Base-by-base conservation (phyloP, 1,140 invertebrate species). In the Dryas iulia region DNA sequence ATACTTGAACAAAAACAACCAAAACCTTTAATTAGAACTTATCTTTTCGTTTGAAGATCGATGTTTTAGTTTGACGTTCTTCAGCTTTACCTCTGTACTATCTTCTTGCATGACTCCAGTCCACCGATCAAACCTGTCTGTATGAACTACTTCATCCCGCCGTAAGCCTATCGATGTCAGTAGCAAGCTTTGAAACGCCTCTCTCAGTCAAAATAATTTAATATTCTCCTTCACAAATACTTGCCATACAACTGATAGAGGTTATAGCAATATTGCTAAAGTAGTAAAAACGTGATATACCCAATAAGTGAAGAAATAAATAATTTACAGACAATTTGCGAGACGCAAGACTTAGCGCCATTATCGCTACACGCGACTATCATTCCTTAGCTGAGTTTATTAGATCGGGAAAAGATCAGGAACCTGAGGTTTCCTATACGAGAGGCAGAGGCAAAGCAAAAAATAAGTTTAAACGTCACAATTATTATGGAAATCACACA, bases 311-410 rank as follows among this genome's bases (percentile, higher is more conserved):
- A 59, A 47, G 11, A 14, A 47, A 26, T 59, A 59, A 31, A 59
- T 25, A 21, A 26, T 47, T 61, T 66, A 5, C 64, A 66, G 64
- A 66, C 21, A 47, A 25, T 47, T 12, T 66, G 30, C 58, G 59
- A 12, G 66, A 68, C 26, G 24, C 47, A 39, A 60, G 21, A 26
- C 28, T 68, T 56, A 56, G 26, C 14, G 39, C 66, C 12, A 68
- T 68, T 14, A 54, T 68, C 1, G 66, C 58, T 6, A 31, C 66
- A n/a, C 26, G 59, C 25, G 66, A 68, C 60, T 61, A 56, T 26
- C 58, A 61, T 26, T 60, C 58, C 0, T 52, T 68, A 33, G 66
- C 59, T n/a, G 62, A 64, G 18, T 64, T 64, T 35, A 56, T 64
- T 8, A 54, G 53, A 64, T 64, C 28, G 18, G 61, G 61, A 11